Percentiles rank a stretch among this genome's conserved stretches.
Conservation (phyloP, 2,888 invertebrate genomes). For the Caenorhabditis sulstoni region DNA sequence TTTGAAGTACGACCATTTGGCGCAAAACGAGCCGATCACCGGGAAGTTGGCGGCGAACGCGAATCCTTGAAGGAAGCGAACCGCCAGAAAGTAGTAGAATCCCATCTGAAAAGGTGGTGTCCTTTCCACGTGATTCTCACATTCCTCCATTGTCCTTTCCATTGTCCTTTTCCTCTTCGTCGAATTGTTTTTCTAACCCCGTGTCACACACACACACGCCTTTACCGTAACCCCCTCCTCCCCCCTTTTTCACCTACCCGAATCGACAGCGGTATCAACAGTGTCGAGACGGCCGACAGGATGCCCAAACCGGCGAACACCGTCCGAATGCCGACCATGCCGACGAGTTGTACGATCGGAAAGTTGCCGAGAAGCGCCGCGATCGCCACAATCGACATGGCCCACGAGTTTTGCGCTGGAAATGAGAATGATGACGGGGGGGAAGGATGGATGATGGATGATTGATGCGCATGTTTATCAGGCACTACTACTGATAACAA, state of each 20-base stretch:
- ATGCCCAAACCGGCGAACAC: slow-evolving; percentile 77
- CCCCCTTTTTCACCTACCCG: too few relatives aligned
- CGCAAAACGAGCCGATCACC: slow-evolving; percentile 79
- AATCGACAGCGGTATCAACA: slow-evolving; percentile 74
- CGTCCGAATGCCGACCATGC: slow-evolving; percentile 76
- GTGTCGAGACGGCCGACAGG: slow-evolving; percentile 74
- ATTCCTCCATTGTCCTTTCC: too few relatives aligned
- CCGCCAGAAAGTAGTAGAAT: slow-evolving; percentile 74
- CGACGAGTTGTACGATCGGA: slow-evolving; percentile 75
- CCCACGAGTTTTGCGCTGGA: slow-evolving; percentile 69
- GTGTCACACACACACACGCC: too few relatives aligned
- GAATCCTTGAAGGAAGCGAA: slow-evolving; percentile 76
- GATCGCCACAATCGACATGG: slow-evolving; percentile 77
- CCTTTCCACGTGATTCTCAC: too few relatives aligned
- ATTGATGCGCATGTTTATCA: slow-evolving; percentile 44
- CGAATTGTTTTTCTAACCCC: too few relatives aligned
- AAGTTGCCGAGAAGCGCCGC: slow-evolving; percentile 78
- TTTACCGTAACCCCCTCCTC: too few relatives aligned
- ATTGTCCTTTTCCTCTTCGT: too few relatives aligned
- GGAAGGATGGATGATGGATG: slow-evolving; percentile 4
- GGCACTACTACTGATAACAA: slow-evolving; percentile 11
- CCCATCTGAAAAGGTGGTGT: slow-evolving; percentile 73
- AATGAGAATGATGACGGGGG: slow-evolving; percentile 17
- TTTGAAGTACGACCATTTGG: slow-evolving; percentile 80
- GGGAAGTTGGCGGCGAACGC: slow-evolving; percentile 80